Evolutionary conservation across 2,113 vertebrate species (phyloP).

Genomic region (Rhadina sibilatrix): DNA sequence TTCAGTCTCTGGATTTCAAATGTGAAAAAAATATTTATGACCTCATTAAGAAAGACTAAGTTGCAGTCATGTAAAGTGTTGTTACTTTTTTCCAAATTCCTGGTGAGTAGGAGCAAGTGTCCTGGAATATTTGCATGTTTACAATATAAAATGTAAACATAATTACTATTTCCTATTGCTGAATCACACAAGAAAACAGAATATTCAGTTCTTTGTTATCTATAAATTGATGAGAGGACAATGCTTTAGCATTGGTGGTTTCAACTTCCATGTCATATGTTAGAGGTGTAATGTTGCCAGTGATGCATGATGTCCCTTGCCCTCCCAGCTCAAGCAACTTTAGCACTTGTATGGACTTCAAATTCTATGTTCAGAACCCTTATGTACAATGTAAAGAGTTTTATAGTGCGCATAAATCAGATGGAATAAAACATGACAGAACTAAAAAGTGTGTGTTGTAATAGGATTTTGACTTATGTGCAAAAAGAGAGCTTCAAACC

Average conservation of each 20-base stretch:
- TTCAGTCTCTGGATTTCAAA: not conserved
- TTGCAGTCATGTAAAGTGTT: not conserved
- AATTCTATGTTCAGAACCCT: not conserved
- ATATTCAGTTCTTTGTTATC: not conserved
- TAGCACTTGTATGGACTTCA: rapidly evolving
- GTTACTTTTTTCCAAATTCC: not conserved
- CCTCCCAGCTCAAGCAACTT: not conserved
- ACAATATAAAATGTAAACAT: not conserved
- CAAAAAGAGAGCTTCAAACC: not conserved
- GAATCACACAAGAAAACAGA: not conserved
- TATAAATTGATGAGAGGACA: not conserved
- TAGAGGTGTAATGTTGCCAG: rapidly evolving
- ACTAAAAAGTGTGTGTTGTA: not conserved
- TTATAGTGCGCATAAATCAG: not conserved
- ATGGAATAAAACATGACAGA: not conserved
- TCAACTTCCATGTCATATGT: not conserved
- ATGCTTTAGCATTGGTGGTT: not conserved
- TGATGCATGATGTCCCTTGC: rapidly evolving
- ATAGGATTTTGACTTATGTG: not conserved
- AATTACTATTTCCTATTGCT: not conserved
- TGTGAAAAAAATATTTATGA: conserved; percentile 18
- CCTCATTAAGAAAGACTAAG: conserved; percentile 18
- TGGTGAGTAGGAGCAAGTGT: not conserved
- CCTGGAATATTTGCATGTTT: not conserved
- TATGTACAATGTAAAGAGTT: rapidly evolving